Base-by-base conservation (phyloP, 2,888 invertebrate genomes). In the Toxonevra muliebris region DNA sequence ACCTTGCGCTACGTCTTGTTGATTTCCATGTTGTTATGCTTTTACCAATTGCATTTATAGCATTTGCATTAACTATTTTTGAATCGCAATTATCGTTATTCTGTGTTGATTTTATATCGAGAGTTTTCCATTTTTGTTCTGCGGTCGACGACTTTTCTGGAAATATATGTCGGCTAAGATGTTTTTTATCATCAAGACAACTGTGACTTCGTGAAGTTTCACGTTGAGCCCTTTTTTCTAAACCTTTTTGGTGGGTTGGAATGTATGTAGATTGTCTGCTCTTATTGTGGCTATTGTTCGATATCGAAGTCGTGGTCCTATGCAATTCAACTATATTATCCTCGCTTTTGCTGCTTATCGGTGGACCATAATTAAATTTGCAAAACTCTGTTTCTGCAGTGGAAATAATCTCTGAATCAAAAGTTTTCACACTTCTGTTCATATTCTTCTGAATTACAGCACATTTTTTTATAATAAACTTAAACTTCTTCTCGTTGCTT, bases 381-480 rank as follows among this genome's bases (percentile, higher is more conserved):
- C 30, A 30, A 7, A 30, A 30, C 2, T 30, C 30, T 30, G 30
- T 30, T 30, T 30, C 7, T 30, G 7, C 30, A 30, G 30, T 7
- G 30, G 30, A 30, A 30, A 30, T 7, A 30, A 30, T 30, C 30
- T 30, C 30, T 30, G 30, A 30, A 4, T 30, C 30, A 30, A 30
- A 30, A 50, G 48, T 1, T 10, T 5, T 20, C 2, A 30, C 3
- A 30, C 30, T 30, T 30, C 30, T 30, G 12, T 52, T 13, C n/a
- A 13, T 10, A 53, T 53, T 45, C 0, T 15, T 9, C 54, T 65
- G 5, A 68, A 73, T 63, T 15, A 75, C 15, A 50, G 65, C 4
- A 73, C 73, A 67, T 73, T 79, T 79, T 11, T 77, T 79, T 42
- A 80, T 80, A 0, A 79, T 74, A 57, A 79, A 78, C 63, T 77